Conservation (phyloP, 2,888 invertebrate species). For the Chymomyza procnemis region DNA sequence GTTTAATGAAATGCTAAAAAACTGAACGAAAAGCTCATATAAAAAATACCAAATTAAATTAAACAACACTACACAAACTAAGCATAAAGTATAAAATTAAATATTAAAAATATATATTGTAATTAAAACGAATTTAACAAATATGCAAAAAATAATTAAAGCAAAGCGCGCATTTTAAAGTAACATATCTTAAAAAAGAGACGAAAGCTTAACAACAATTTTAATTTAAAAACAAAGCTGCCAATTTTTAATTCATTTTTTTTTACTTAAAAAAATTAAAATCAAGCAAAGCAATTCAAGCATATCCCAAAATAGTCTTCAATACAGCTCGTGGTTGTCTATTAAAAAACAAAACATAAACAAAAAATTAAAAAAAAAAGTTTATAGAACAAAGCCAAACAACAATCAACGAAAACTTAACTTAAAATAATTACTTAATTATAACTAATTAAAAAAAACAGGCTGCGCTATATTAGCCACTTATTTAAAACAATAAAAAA, state of each 20-base stretch:
- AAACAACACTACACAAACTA: slow-evolving; percentile 2
- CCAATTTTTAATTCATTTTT: slow-evolving; percentile 35
- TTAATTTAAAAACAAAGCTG: slow-evolving; percentile 31
- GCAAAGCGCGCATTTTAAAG: background rate
- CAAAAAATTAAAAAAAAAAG: slow-evolving; percentile 6
- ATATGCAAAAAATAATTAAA: slow-evolving; percentile 17
- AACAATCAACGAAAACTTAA: slow-evolving; percentile 67
- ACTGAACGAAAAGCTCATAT: slow-evolving; percentile 11
- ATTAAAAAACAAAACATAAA: slow-evolving; percentile 27
- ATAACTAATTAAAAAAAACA: slow-evolving; percentile 16
- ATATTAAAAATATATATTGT: slow-evolving; percentile 26
- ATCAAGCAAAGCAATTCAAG: slow-evolving; percentile 64
- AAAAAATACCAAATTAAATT: slow-evolving; percentile 3
- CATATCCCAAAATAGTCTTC: slow-evolving; percentile 72
- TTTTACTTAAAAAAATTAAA: slow-evolving; percentile 30
- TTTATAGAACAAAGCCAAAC: slow-evolving; percentile 54
- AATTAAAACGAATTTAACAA: slow-evolving; percentile 48
- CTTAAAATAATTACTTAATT: slow-evolving; percentile 20
- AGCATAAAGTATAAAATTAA: slow-evolving; percentile 15
- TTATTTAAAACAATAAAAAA: slow-evolving; percentile 36
- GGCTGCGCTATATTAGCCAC: slow-evolving; percentile 66
- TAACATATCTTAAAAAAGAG: slow-evolving; percentile 6
- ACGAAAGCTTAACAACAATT: slow-evolving; percentile 9
- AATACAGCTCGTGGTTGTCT: slow-evolving; percentile 63
- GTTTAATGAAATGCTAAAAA: slow-evolving; percentile 27